phyloP scores from a whole-genome alignment of 2,888 invertebrate genomes.

The Cephus nigrinus region DNA sequence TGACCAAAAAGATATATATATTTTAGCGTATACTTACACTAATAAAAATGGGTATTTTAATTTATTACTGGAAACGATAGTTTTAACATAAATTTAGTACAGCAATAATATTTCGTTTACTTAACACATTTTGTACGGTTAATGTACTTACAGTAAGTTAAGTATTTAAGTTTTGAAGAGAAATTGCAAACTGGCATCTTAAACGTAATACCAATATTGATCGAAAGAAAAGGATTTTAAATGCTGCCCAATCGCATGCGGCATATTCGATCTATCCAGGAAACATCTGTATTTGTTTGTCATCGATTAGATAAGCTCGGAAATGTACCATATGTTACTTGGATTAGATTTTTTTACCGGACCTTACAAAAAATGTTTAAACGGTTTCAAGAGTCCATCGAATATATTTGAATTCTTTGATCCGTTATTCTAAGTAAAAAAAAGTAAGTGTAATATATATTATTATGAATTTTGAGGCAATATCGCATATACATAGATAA shows the following conservation, averaged over 20 bases:
- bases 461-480: too few species aligned
- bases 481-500: neutral
- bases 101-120: neutral
- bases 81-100: neutral
- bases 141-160: neutral
- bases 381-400: neutral
- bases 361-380: neutral
- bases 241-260: neutral
- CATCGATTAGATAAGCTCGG: conserved; percentile 36
- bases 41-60: neutral
- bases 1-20: neutral
- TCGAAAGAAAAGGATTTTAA: neutral
- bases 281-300: conserved; percentile 45
- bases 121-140: neutral
- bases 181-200: neutral
- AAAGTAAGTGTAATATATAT: neutral
- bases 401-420: neutral
- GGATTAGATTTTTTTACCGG: conserved; percentile 25
- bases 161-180: neutral
- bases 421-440: neutral
- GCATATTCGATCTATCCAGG: conserved; percentile 19
- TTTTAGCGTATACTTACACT: neutral
- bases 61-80: neutral
- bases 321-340: conserved; percentile 38
- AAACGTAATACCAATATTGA: neutral